Evolutionary conservation across 2,113 vertebrate genomes (phyloP).

Genomic region (Mustelus asterias): DNA sequence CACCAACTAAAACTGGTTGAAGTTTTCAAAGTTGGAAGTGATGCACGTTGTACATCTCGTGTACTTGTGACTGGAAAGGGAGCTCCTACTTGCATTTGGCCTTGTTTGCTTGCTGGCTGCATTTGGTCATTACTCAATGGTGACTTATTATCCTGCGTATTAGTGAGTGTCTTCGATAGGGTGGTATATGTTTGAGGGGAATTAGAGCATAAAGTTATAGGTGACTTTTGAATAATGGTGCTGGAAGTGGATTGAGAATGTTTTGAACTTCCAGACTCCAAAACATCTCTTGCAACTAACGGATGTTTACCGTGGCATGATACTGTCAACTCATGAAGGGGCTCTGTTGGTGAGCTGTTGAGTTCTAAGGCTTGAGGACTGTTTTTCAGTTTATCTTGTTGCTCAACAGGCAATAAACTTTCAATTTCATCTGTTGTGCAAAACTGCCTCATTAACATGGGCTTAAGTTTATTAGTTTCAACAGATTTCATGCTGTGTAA

Average conservation of each 20-base stretch:
- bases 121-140: conserved; percentile 52
- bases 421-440: conserved; percentile 87
- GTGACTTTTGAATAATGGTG: conserved; percentile 47
- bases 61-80: conserved; percentile 58
- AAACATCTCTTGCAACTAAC: conserved; percentile 52
- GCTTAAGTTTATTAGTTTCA: conserved; percentile 72
- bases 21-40: conserved; percentile 90
- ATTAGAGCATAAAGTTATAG: conserved; percentile 47
- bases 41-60: conserved; percentile 65
- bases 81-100: conserved; percentile 58
- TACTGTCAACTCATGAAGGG: conserved; percentile 47
- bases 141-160: conserved; percentile 63
- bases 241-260: conserved; percentile 41
- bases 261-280: conserved; percentile 57
- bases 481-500: conserved; percentile 61
- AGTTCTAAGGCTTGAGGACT: conserved; percentile 49
- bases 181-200: conserved; percentile 46
- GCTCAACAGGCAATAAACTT: conserved; percentile 59
- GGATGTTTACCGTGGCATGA: conserved; percentile 49
- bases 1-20: conserved; percentile 91
- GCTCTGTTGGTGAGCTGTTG: conserved; percentile 43
- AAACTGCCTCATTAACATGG: conserved; percentile 80
- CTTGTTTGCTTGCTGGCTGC: conserved; percentile 51
- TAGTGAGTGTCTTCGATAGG: conserved; percentile 56
- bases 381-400: conserved; percentile 57